Evolutionary conservation across 1,140 invertebrate genomes (phyloP), one percentile per base, ranked within the genome.

Genomic region (Hylyphantes graminicola): DNA sequence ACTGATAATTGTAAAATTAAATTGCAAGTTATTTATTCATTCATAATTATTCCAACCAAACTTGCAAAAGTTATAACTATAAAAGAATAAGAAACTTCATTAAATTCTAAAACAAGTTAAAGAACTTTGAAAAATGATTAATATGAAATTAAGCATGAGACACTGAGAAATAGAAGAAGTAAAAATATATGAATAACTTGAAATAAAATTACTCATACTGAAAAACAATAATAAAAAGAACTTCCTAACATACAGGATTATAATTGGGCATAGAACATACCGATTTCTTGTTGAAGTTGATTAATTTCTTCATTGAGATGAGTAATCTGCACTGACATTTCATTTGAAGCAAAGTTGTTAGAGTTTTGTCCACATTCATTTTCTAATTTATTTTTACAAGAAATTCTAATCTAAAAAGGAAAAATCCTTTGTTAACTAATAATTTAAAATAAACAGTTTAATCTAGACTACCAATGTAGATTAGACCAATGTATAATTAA

Each of bases 341-440:
- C 77, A 80, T 57, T 80, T 57, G 77, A 80, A 6, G 35, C 65
- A 80, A 80, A 80, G 17, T 13, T 61, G 50, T 50, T 70, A 70
- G 11, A 57, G 15, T 7, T 70, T n/a, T 67, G 61, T 11, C 59
- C 17, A 48, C 21, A 57, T 65, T 80, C 77, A 80, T 61, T 70
- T 50, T 80, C 65, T 19, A 80, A 61, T 70, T 80, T 80, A 53
- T 70, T 80, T 65, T 70, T 80, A 61, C 77, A 80, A 11, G 77
- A 54, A 10, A 72, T 59, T 7, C 77, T 64, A n/a, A 70, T 17
- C 77, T 80, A 64, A 51, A 70, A 80, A 0, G 68, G 53, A 48
- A 50, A 65, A 13, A 50, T n/a, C 6, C 5, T 57, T 13, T 21
- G 50, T 21, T 55, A 65, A 59, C 11, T 13, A 12, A 59, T 13